Conservation (phyloP, 2,797 vertebrate species). For the Gymnodraco acuticeps region DNA sequence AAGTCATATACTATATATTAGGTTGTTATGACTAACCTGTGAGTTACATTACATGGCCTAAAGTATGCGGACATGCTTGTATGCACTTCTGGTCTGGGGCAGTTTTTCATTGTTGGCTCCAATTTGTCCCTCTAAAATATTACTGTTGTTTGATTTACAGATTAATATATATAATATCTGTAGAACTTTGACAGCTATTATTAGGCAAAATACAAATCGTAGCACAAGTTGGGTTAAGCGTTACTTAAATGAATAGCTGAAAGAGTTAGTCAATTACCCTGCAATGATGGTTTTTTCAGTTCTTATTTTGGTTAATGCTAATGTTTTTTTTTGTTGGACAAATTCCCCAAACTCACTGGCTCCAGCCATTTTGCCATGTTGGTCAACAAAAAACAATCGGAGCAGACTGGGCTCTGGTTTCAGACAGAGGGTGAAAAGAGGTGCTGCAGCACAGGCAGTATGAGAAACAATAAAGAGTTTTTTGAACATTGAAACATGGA, state of each 20-base stretch:
- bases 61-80: conserved; percentile 11
- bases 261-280: background rate
- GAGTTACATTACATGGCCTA: background rate
- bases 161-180: background rate
- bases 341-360: no score
- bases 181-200: background rate
- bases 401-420: no score
- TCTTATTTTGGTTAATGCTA: no score
- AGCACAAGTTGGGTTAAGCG: background rate
- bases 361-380: no score
- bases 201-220: background rate
- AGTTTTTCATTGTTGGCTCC: background rate
- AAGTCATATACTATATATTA: conserved; percentile 13
- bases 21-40: background rate
- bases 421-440: no score
- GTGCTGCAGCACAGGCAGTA: no score
- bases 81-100: background rate
- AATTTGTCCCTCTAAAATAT: background rate
- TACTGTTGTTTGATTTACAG: background rate
- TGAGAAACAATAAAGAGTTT: no score
- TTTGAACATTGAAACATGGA: no score
- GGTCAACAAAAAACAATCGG: no score
- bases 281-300: no score
- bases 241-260: background rate
- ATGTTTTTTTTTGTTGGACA: no score